phyloP scores from a whole-genome alignment of 2,113 vertebrate genomes.

The Syngnathoides biaculeatus region DNA sequence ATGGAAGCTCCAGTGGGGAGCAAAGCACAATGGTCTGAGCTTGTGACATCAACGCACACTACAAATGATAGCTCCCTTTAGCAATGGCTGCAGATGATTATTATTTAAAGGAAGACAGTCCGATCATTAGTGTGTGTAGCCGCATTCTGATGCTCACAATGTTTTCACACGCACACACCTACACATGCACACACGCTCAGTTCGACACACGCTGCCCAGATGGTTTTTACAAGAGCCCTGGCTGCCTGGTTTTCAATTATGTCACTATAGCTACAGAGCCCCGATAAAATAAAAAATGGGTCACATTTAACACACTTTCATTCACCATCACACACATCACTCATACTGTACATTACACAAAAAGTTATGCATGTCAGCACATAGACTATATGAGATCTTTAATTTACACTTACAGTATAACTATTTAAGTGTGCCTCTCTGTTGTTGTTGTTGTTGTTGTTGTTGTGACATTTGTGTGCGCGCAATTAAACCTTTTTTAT shows the following conservation, averaged over 20 bases:
- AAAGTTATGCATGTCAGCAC: constrained; percentile 1
- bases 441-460: too few relatives aligned
- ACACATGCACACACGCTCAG: constrained; percentile 28
- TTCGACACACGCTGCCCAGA: constrained; percentile 58
- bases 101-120: constrained; percentile 54
- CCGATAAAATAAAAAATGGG: constrained; percentile 69
- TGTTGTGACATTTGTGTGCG: constrained; percentile 7
- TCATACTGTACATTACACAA: constrained; percentile 18
- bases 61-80: constrained; percentile 56
- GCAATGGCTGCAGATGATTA: constrained; percentile 31
- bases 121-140: constrained; percentile 56
- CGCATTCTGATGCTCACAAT: constrained; percentile 59
- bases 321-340: constrained; percentile 57
- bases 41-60: constrained; percentile 4
- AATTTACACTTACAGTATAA: neutral
- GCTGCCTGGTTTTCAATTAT: constrained; percentile 72
- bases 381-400: constrained; percentile 32
- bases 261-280: constrained; percentile 60
- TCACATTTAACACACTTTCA: constrained; percentile 66
- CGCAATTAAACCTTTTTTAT: constrained; percentile 23
- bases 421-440: constrained; percentile 1
- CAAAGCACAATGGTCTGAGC: neutral
- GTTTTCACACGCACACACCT: constrained; percentile 27
- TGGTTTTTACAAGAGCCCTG: constrained; percentile 72
- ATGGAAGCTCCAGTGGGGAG: neutral